These are phyloP conservation scores for Odontomyia ornata DNA, from an alignment of 2,888 invertebrate species.

Conservation along the genomic window DNA sequence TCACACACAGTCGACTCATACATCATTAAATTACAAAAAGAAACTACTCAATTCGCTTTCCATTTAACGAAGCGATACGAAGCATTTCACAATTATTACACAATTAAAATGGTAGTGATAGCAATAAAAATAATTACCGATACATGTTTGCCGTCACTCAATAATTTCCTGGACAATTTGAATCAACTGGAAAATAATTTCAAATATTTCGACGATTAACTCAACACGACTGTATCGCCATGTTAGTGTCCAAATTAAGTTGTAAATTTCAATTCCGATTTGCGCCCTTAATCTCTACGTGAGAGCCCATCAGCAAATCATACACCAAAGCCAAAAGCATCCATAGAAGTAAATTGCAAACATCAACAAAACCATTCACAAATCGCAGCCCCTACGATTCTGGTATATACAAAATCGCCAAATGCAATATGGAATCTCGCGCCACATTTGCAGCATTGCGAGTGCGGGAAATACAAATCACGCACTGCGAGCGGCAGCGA, in stretches of 20 bases:
- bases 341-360: neutral
- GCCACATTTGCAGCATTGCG: neutral
- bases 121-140: constrained; percentile 25
- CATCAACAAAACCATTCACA: neutral
- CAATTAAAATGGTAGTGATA: too few species aligned
- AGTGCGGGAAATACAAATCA: neutral
- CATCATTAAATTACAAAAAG: too few species aligned
- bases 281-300: neutral
- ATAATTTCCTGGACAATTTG: too few species aligned
- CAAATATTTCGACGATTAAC: too few species aligned
- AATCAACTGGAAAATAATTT: too few species aligned
- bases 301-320: neutral
- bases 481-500: neutral
- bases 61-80: too few species aligned
- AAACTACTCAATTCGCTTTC: too few species aligned
- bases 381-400: too few species aligned
- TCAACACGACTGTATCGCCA: too few species aligned
- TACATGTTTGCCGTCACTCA: neutral
- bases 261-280: neutral
- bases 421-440: neutral
- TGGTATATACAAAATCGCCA: neutral
- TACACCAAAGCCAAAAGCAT: neutral
- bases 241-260: neutral
- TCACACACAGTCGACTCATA: too few species aligned
- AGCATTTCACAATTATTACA: too few species aligned